These are phyloP conservation scores for Drosophila cognata DNA, from an alignment of 2,888 invertebrate species.

Conservation along the genomic window DNA sequence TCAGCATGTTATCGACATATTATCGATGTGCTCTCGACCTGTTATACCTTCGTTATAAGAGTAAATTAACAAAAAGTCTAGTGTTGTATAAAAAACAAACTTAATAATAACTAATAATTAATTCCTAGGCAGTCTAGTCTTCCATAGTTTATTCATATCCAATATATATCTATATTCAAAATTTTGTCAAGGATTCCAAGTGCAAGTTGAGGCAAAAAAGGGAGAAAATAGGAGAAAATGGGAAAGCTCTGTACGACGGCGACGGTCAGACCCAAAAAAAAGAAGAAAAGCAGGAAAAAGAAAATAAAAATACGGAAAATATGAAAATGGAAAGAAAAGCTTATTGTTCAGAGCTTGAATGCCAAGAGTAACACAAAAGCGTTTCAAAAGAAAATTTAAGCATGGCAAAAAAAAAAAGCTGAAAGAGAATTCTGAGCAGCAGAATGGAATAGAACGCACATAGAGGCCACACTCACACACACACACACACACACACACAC, in stretches of 20 bases:
- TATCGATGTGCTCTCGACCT: too few relatives aligned
- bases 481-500: slow-evolving; percentile 11
- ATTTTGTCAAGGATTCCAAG: neutral
- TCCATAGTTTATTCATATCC: neutral
- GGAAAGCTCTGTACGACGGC: neutral
- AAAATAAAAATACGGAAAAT: slow-evolving; percentile 23
- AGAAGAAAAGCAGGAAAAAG: slow-evolving; percentile 1
- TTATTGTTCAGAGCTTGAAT: slow-evolving; percentile 70
- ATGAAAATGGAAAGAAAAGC: slow-evolving; percentile 51
- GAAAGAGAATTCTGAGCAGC: slow-evolving; percentile 53
- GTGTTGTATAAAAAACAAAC: neutral
- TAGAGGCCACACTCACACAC: slow-evolving; percentile 32
- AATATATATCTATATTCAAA: neutral
- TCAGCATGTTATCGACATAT: too few relatives aligned
- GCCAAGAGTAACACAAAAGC: slow-evolving; percentile 62
- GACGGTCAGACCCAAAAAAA: neutral
- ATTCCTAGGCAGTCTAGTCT: neutral
- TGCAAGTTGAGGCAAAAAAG: neutral
- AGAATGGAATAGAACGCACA: slow-evolving; percentile 50
- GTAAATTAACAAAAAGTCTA: too few relatives aligned
- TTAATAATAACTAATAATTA: neutral
- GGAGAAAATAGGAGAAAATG: neutral
- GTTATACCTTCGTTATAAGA: too few relatives aligned
- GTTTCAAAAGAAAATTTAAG: slow-evolving; percentile 64
- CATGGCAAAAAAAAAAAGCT: slow-evolving; percentile 34